Conservation (phyloP, 1,140 invertebrate genomes). For the Atopsyche davidsoni region DNA sequence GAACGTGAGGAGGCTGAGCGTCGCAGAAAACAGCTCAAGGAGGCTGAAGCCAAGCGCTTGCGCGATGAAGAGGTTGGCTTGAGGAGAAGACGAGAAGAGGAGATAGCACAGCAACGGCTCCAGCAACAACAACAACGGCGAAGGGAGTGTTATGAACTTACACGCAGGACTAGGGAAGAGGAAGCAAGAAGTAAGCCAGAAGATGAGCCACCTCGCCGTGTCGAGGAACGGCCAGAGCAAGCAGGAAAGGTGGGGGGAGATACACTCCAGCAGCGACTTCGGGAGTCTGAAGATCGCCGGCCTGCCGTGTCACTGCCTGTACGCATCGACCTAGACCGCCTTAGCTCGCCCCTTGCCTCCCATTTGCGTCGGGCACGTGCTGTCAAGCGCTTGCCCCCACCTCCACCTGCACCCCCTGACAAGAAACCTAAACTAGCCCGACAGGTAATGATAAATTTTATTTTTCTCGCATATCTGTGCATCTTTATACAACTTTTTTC, state of each 20-base stretch:
- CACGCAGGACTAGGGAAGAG: too few relatives aligned
- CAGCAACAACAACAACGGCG: too few relatives aligned
- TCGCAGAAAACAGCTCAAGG: slow-evolving; percentile 11
- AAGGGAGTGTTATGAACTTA: too few relatives aligned
- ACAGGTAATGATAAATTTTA: slow-evolving; percentile 15
- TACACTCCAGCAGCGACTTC: slow-evolving; percentile 15
- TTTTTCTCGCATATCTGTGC: neutral
- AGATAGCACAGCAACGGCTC: slow-evolving; percentile 12
- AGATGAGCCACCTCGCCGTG: neutral
- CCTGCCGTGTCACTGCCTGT: slow-evolving; percentile 24
- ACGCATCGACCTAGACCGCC: slow-evolving; percentile 31
- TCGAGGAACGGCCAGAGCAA: slow-evolving; percentile 6
- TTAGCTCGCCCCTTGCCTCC: slow-evolving; percentile 17
- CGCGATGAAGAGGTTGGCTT: slow-evolving; percentile 7
- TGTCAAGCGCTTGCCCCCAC: slow-evolving; percentile 32
- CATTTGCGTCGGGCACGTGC: slow-evolving; percentile 9
- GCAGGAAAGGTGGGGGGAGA: too few relatives aligned
- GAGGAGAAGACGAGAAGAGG: slow-evolving; percentile 18
- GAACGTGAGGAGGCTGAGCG: slow-evolving; percentile 9
- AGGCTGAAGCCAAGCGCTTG: slow-evolving; percentile 17
- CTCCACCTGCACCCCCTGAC: slow-evolving; percentile 26
- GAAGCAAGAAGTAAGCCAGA: slow-evolving; percentile 3
- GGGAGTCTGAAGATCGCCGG: slow-evolving; percentile 20
- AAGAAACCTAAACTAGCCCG: slow-evolving; percentile 24
- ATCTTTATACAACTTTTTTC: slow-evolving; percentile 1